Conservation (phyloP, 2,797 vertebrate species). For the Centropyge bicolor region DNA sequence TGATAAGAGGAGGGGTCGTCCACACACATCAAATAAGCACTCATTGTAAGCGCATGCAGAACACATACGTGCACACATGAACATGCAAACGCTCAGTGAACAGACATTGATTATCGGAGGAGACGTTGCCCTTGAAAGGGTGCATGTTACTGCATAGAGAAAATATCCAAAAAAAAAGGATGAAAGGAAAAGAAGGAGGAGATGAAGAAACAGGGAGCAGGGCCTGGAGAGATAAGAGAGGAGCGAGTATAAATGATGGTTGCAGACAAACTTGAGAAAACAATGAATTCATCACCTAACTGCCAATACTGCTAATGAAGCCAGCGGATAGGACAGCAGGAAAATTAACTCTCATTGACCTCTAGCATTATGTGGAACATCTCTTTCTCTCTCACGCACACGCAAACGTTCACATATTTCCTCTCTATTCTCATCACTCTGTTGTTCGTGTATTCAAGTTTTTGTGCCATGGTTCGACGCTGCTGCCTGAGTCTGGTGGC, state of each 20-base stretch:
- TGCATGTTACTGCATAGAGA: not conserved
- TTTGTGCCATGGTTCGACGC: not conserved
- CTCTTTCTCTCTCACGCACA: conserved; percentile 21
- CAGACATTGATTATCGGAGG: conserved; percentile 41
- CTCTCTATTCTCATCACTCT: not conserved
- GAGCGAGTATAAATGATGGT: conserved; percentile 67
- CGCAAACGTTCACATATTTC: conserved; percentile 6
- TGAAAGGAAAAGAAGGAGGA: not conserved
- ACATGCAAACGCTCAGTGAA: conserved; percentile 24
- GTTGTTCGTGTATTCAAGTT: not conserved
- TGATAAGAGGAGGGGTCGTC: conserved; percentile 37
- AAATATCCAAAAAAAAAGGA: conserved; percentile 2
- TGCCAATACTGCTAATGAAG: conserved; percentile 85
- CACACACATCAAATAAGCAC: not conserved
- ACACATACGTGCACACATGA: conserved; percentile 1
- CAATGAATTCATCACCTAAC: conserved; percentile 81
- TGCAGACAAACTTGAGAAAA: conserved; percentile 79
- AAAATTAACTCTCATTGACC: conserved; percentile 83
- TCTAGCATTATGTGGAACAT: conserved; percentile 27
- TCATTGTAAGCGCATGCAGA: not conserved
- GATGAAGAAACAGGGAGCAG: conserved; percentile 39
- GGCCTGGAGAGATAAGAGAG: conserved; percentile 67
- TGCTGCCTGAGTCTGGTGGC: conserved; percentile 3
- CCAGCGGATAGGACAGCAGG: conserved; percentile 79
- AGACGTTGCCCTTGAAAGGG: conserved; percentile 37